Percentiles rank a stretch among this genome's conserved stretches.
Evolutionary conservation across 2,797 vertebrate genomes (phyloP).

Genomic region (Hylomyscus alleni): DNA sequence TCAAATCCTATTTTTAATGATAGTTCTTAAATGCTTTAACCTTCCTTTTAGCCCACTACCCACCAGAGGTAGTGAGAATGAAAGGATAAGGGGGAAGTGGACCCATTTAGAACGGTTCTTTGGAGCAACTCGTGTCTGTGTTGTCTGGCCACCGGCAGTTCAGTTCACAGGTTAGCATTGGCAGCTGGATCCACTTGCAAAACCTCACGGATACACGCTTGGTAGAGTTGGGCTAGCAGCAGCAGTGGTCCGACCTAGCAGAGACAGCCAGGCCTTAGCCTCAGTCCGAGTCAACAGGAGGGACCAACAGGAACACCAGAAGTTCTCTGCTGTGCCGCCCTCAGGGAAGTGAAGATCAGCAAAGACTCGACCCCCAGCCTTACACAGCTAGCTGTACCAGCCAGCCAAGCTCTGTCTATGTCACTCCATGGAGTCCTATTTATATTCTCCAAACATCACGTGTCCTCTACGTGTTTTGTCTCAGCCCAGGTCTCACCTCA

Average conservation of each 20-base stretch:
- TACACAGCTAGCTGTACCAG: not conserved
- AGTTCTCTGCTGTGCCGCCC: not conserved
- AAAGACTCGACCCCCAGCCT: not conserved
- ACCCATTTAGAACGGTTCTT: not conserved
- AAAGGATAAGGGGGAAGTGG: not conserved
- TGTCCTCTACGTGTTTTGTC: not conserved
- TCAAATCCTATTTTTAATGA: not conserved
- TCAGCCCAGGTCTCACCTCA: not conserved
- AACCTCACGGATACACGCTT: not conserved
- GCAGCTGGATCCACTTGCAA: not conserved
- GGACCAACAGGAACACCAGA: not conserved
- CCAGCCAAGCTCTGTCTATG: not conserved
- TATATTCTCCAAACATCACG: not conserved
- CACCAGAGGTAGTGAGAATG: not conserved
- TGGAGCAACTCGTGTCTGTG: not conserved
- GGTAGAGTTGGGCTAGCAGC: not conserved
- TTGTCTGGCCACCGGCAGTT: not conserved
- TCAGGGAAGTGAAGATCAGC: not conserved
- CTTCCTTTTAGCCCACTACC: not conserved
- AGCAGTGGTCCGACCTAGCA: not conserved
- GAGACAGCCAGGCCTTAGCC: not conserved
- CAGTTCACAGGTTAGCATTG: not conserved
- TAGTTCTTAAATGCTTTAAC: not conserved
- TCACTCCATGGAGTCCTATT: not conserved
- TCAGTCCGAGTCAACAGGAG: not conserved